These are phyloP conservation scores for Halcyon chelicuti DNA, from an alignment of 2,797 vertebrate species.

Conservation along the genomic window DNA sequence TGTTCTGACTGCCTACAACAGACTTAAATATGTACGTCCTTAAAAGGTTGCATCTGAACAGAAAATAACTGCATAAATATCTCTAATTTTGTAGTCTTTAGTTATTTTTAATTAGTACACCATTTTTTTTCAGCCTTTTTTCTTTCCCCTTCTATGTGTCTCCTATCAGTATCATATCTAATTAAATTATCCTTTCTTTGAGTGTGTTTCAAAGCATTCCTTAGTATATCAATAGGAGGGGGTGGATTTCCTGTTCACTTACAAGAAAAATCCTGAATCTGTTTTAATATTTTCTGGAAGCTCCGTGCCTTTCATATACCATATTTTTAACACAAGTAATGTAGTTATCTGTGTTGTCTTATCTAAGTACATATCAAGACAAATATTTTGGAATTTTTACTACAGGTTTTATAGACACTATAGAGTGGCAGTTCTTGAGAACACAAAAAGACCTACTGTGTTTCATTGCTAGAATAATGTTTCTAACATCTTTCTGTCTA, in stretches of 20 bases:
- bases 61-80: neutral
- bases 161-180: conserved; percentile 24
- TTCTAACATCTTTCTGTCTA: neutral
- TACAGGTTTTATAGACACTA: neutral
- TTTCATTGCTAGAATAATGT: neutral
- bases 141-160: neutral
- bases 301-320: neutral
- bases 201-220: conserved; percentile 63
- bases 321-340: conserved; percentile 3
- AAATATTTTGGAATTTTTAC: neutral
- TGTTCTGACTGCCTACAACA: neutral
- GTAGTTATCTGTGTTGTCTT: neutral
- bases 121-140: neutral
- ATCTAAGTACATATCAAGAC: neutral
- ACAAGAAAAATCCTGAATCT: conserved; percentile 17
- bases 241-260: conserved; percentile 38
- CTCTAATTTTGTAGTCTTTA: neutral
- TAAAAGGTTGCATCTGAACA: neutral
- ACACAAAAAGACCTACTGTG: neutral
- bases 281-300: conserved; percentile 41
- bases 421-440: neutral
- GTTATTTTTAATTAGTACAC: conserved; percentile 51
- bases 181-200: conserved; percentile 58
- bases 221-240: conserved; percentile 11
- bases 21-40: fast-evolving